Evolutionary conservation across 2,797 vertebrate species (phyloP).

Genomic region (Catharus ustulatus): DNA sequence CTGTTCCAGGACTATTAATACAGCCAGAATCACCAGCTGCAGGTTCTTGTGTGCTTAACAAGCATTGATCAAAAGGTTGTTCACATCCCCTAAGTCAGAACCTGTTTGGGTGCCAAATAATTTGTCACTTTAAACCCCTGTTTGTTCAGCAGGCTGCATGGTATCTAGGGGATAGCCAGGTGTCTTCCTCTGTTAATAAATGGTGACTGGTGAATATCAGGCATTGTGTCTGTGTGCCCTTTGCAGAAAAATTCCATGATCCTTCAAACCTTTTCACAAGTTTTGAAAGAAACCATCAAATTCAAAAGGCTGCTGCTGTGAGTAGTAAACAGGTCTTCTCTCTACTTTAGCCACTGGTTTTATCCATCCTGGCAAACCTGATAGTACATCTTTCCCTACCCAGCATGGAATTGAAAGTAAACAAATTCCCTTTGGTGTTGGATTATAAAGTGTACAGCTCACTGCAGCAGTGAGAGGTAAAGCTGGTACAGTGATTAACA

Average conservation of each 20-base stretch:
- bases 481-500: constrained; percentile 74
- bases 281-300: not conserved
- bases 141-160: not conserved
- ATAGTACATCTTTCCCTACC: not conserved
- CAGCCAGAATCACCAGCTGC: not conserved
- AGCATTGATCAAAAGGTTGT: not conserved
- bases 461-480: constrained; percentile 78
- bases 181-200: not conserved
- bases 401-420: not conserved
- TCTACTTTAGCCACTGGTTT: not conserved
- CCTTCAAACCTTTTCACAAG: not conserved
- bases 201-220: not conserved
- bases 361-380: not conserved
- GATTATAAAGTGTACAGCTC: constrained; percentile 73
- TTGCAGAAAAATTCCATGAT: not conserved
- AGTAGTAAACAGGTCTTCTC: not conserved
- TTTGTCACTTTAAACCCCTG: not conserved
- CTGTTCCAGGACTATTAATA: not conserved
- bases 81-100: not conserved
- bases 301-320: not conserved
- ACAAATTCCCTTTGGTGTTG: not conserved
- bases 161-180: not conserved
- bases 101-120: not conserved
- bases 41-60: not conserved
- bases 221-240: not conserved